Conservation (phyloP, 2,113 vertebrate species). For the Drymodes brunneopygia region DNA sequence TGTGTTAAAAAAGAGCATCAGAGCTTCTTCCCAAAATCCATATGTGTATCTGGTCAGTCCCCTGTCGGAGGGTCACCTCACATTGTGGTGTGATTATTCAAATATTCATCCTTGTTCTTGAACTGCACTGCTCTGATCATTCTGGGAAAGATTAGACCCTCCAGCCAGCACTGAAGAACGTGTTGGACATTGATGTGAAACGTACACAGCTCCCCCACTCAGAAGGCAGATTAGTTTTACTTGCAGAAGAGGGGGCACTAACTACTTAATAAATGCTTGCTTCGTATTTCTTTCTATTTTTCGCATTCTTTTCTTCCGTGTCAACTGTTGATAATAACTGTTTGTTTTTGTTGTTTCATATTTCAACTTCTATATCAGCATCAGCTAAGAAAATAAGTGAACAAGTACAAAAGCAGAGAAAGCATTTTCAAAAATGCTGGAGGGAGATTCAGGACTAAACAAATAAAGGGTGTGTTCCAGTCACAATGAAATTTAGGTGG, state of each 20-base stretch:
- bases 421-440: neutral
- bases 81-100: constrained; percentile 80
- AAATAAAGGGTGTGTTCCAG: neutral
- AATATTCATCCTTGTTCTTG: constrained; percentile 76
- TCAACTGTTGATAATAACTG: neutral
- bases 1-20: constrained; percentile 81
- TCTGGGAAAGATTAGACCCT: constrained; percentile 72
- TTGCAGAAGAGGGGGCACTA: neutral
- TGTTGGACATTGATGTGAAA: constrained; percentile 57
- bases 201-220: neutral
- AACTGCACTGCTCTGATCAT: constrained; percentile 63
- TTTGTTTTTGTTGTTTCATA: neutral
- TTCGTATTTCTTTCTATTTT: neutral
- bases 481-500: neutral
- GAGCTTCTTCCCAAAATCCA: constrained; percentile 78
- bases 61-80: constrained; percentile 78
- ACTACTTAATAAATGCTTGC: neutral
- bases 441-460: neutral
- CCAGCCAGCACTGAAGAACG: constrained; percentile 51
- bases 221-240: constrained; percentile 49
- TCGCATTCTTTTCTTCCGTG: neutral
- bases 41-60: constrained; percentile 75
- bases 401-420: neutral
- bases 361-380: neutral
- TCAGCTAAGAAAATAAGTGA: neutral